Evolutionary conservation across 2,797 vertebrate genomes (phyloP).

Genomic region (Enteromius treurensis): DNA sequence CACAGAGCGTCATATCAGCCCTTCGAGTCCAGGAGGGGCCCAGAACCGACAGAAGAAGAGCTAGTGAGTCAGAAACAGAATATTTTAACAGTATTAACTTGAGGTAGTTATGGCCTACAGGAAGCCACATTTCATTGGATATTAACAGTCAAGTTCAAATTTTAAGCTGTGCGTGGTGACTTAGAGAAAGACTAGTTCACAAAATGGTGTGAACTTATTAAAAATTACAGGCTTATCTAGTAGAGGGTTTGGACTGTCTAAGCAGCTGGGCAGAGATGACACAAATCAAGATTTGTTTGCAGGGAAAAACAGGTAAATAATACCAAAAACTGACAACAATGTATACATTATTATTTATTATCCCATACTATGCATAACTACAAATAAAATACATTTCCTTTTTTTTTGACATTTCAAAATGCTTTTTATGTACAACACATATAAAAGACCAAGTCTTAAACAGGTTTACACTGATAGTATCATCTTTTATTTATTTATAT

Average conservation of each 20-base stretch:
- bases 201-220: slow-evolving; percentile 12
- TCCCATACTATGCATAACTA: too few species aligned
- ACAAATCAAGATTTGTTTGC: slow-evolving; percentile 47
- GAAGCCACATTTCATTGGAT: background rate
- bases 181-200: background rate
- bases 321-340: background rate
- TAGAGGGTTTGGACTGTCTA: slow-evolving; percentile 50
- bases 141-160: background rate
- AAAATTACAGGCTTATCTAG: slow-evolving; percentile 55
- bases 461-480: too few species aligned
- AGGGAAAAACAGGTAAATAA: slow-evolving; percentile 61
- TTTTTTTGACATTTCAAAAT: background rate
- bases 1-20: slow-evolving; percentile 84
- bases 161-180: background rate
- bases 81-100: background rate
- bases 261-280: slow-evolving; percentile 53
- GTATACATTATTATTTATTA: background rate
- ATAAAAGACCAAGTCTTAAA: background rate
- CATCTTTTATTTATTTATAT: background rate
- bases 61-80: slow-evolving; percentile 76
- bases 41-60: slow-evolving; percentile 60
- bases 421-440: background rate
- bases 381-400: background rate
- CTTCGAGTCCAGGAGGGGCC: slow-evolving; percentile 73
- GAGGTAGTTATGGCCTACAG: background rate